phyloP scores from a whole-genome alignment of 2,113 vertebrate genomes.

The Tragelaphus scriptus region DNA sequence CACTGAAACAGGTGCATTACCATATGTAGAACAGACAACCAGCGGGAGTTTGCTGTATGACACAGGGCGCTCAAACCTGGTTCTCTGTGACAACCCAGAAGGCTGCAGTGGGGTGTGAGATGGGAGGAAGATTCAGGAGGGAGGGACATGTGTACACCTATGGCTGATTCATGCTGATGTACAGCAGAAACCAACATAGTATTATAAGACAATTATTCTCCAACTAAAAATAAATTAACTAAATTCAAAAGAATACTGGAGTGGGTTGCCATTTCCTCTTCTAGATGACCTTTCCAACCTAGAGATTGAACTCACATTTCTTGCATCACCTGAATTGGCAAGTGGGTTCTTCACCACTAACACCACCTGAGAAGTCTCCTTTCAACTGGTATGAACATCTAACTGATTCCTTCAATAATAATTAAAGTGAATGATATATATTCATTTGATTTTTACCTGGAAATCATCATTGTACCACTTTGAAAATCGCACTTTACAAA shows the following conservation, averaged over 20 bases:
- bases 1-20: neutral
- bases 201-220: neutral
- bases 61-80: neutral
- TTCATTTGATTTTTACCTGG: neutral
- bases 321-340: neutral
- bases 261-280: neutral
- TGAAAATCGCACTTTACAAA: conserved; percentile 16
- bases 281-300: neutral
- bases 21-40: neutral
- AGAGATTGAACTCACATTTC: neutral
- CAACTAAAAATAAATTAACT: neutral
- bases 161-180: neutral
- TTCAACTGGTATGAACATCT: neutral
- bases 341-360: neutral
- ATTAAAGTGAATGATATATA: neutral
- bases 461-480: neutral
- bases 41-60: neutral
- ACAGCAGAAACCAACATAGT: neutral
- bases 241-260: neutral
- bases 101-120: neutral
- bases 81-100: neutral
- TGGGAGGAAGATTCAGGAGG: neutral
- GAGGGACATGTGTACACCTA: neutral
- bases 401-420: neutral
- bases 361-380: neutral